Conservation (phyloP, 2,797 vertebrate species). For the Pseudochirops corinnae region DNA sequence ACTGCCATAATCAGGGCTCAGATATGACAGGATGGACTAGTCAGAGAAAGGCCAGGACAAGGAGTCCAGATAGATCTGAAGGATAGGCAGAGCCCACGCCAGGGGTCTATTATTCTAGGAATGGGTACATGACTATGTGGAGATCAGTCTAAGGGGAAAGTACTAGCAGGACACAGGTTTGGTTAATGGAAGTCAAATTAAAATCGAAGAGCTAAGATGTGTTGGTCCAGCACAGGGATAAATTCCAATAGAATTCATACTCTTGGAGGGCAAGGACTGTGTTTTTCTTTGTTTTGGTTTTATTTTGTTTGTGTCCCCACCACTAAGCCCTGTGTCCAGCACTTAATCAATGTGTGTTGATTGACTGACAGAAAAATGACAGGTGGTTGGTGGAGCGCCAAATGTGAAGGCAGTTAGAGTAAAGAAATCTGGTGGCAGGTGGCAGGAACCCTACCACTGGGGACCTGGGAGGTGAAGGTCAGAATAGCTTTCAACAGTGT, state of each 20-base stretch:
- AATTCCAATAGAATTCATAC: not conserved
- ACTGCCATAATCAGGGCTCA: conserved; percentile 7
- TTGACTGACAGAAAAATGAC: not conserved
- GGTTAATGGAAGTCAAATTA: conserved; percentile 14
- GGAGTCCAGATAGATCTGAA: conserved; percentile 13
- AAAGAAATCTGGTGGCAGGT: not conserved
- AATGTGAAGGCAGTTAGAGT: not conserved
- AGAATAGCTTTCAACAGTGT: not conserved
- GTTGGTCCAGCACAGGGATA: not conserved
- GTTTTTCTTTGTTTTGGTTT: not conserved
- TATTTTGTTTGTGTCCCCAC: not conserved
- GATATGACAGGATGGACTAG: not conserved
- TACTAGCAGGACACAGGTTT: not conserved
- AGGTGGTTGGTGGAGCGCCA: not conserved
- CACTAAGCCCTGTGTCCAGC: not conserved
- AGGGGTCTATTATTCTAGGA: not conserved
- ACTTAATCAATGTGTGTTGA: not conserved
- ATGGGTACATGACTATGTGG: not conserved
- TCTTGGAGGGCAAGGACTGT: not conserved
- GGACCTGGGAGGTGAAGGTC: not conserved
- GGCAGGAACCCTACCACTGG: not conserved
- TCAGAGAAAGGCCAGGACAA: conserved; percentile 1
- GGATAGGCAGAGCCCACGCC: not conserved
- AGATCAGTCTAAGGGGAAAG: not conserved
- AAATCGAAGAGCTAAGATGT: not conserved